Conservation (phyloP, 2,797 vertebrate genomes). For the Ceryle rudis region DNA sequence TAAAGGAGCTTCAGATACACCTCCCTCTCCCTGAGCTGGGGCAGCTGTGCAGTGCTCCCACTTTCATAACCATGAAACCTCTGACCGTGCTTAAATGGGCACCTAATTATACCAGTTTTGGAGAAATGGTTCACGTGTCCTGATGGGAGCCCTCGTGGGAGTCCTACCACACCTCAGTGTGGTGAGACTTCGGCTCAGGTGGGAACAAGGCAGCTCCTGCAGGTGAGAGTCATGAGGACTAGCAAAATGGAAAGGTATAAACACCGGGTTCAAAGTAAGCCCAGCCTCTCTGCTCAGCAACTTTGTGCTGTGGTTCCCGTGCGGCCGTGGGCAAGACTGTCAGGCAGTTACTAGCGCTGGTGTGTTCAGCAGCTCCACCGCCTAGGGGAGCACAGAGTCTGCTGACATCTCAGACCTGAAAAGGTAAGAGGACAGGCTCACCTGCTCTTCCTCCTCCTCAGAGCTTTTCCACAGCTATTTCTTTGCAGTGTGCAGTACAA, state of each 20-base stretch:
- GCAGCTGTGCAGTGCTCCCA: background rate
- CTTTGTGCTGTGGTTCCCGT: rapidly evolving
- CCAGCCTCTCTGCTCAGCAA: rapidly evolving
- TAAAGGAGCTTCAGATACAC: background rate
- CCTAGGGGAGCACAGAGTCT: rapidly evolving
- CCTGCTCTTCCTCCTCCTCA: background rate
- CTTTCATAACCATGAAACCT: background rate
- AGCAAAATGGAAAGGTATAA: background rate
- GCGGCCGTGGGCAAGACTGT: rapidly evolving
- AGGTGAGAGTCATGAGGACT: background rate
- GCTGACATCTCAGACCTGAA: rapidly evolving
- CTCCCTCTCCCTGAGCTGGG: background rate
- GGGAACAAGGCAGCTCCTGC: background rate
- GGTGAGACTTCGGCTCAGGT: background rate
- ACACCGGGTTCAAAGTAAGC: background rate
- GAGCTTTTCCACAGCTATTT: background rate
- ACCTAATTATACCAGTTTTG: background rate
- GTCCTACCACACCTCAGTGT: background rate
- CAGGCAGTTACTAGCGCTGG: rapidly evolving
- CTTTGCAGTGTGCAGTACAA: background rate
- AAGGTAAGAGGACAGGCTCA: background rate
- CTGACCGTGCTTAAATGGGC: background rate
- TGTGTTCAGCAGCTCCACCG: background rate
- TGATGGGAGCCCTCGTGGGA: background rate
- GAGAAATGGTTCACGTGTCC: background rate